Evolutionary conservation across 1,140 invertebrate genomes (phyloP), one percentile per base, ranked within the genome.

Genomic region (Bombus polaris): DNA sequence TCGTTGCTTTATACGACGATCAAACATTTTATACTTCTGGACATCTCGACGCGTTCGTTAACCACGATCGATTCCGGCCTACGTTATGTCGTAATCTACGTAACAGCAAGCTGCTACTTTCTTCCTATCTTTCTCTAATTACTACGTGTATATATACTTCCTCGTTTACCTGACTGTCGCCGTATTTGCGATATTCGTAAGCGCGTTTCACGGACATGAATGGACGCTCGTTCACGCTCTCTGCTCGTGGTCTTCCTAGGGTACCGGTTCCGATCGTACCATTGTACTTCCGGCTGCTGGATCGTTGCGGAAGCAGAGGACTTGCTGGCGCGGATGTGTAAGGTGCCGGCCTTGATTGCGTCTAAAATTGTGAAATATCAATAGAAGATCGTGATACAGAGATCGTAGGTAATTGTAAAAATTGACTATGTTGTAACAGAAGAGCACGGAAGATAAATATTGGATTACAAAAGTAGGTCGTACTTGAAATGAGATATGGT

Each of bases 121-220:
- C 10, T 47, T 25, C 5, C 8, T 70, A n/a, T 47, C 9, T 18
- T 25, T 37, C 5, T 76, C 32, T 13, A 39, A 75, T n/a, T 78
- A 47, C 18, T 72, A 57, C 57, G n/a, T 71, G 15, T 44, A 59
- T n/a, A 37, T 76, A n/a, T 44, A 62, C 35, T 59, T 59, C 35
- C 35, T 76, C 35, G 71, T 88, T 94, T 93, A 96, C 95, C 94
- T 95, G 95, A 78, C 92, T 93, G 82, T 96, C 95, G 90, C 86
- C 93, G 88, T 95, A 95, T 89, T 96, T 96, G 82, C 94, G 93
- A 75, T 95, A 95, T 82, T 97, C 96, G 90, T 97, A 96, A n/a
- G 96, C 96, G 73, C 96, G 94, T 91, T 97, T 97, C 25, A 97
- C 95, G 5, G 96, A 95, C 74, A 97, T 96, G 91, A 97, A 97